phyloP scores from a whole-genome alignment of 1,140 invertebrate species.

The Cyrtorhinus lividipennis region DNA sequence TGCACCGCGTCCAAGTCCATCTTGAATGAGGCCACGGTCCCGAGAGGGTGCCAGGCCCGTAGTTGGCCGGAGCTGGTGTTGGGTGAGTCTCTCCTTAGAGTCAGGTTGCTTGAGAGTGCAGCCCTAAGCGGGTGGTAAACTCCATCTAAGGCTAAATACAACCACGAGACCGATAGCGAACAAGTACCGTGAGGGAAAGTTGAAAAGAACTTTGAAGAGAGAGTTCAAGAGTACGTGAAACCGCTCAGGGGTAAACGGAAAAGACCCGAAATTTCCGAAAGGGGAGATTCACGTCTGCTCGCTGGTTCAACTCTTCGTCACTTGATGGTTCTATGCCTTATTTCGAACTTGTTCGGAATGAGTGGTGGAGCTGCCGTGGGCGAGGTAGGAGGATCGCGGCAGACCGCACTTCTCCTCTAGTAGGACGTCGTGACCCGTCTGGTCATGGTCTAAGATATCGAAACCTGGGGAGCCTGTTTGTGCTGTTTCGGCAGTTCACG shows the following conservation, averaged over 20 bases:
- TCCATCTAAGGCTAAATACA: slow-evolving; percentile 77
- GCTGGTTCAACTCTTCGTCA: slow-evolving; percentile 25
- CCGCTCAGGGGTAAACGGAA: slow-evolving; percentile 51
- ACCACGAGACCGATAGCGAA: slow-evolving; percentile 71
- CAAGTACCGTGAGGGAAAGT: slow-evolving; percentile 85
- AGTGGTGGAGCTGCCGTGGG: slow-evolving; percentile 2
- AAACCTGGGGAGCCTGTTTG: slow-evolving; percentile 26
- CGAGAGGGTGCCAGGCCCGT: slow-evolving; percentile 57
- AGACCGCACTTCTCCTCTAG: slow-evolving; percentile 16
- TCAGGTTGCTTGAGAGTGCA: slow-evolving; percentile 75
- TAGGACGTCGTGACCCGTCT: slow-evolving; percentile 34
- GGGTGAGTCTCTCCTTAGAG: slow-evolving; percentile 48
- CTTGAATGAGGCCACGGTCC: slow-evolving; percentile 51
- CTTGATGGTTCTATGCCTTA: slow-evolving; percentile 19
- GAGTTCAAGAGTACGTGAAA: slow-evolving; percentile 77
- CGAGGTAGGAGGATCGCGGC: not conserved
- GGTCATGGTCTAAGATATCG: slow-evolving; percentile 26
- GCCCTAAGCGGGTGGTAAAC: slow-evolving; percentile 69
- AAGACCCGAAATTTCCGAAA: slow-evolving; percentile 27
- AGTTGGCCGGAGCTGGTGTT: slow-evolving; percentile 34
- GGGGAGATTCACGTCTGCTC: slow-evolving; percentile 18
- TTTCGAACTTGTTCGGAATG: not conserved
- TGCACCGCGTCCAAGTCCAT: slow-evolving; percentile 47
- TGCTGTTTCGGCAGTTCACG: slow-evolving; percentile 26
- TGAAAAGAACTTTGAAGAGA: slow-evolving; percentile 82